Evolutionary conservation across 2,797 vertebrate species (phyloP).

Genomic region (Sebastes baramenuke): DNA sequence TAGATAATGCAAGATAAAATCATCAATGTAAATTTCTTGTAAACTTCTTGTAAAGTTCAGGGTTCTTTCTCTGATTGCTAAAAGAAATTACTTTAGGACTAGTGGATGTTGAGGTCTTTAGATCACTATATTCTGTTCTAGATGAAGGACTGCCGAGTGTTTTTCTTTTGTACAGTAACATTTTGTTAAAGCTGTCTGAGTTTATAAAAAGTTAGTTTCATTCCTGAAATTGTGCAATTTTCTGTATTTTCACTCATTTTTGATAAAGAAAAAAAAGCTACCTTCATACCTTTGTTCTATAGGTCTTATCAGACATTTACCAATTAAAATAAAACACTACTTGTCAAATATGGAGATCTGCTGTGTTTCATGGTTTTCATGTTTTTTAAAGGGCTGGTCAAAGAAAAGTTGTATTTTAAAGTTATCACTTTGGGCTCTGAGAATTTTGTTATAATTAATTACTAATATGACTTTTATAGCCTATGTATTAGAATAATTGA

Average conservation of each 20-base stretch:
- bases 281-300: background rate
- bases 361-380: background rate
- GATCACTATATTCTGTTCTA: background rate
- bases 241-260: background rate
- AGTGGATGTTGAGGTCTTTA: background rate
- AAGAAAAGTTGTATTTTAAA: background rate
- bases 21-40: too few relatives aligned
- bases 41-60: too few relatives aligned
- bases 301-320: background rate
- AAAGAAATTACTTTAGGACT: background rate
- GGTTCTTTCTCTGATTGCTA: background rate
- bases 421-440: too few relatives aligned
- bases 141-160: background rate
- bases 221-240: slow-evolving; percentile 1
- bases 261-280: too few relatives aligned
- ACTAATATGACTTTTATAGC: background rate
- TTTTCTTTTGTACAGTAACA: background rate
- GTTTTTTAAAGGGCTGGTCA: background rate
- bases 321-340: background rate
- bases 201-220: background rate
- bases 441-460: background rate
- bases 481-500: background rate
- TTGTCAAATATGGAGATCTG: background rate
- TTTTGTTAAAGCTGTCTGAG: background rate
- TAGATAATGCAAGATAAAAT: too few relatives aligned